A percentile compares a stretch with the other conserved stretches of the same genome.
phyloP scores from a whole-genome alignment of 2,113 vertebrate genomes.

The Marcusenius ussheri region DNA sequence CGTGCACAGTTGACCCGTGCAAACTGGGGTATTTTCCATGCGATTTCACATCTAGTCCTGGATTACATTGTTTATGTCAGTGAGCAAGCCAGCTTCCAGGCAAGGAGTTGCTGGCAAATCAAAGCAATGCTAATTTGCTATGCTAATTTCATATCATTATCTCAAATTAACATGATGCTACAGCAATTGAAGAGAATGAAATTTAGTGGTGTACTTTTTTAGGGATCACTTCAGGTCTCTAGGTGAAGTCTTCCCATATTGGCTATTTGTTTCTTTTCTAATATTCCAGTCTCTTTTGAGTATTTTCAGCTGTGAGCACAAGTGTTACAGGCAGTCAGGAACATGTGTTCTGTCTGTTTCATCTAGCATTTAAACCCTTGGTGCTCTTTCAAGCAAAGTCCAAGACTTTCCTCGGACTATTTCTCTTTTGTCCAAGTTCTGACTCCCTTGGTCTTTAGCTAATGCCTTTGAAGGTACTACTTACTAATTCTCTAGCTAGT shows the following conservation, averaged over 20 bases:
- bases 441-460: background rate
- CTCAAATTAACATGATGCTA: background rate
- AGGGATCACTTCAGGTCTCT: background rate
- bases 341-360: background rate
- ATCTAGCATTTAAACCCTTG: background rate
- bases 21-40: background rate
- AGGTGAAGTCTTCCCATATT: background rate
- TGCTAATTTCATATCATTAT: background rate
- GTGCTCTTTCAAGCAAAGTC: background rate
- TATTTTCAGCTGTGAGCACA: background rate
- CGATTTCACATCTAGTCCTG: background rate
- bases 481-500: background rate
- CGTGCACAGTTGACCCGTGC: background rate
- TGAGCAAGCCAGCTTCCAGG: background rate
- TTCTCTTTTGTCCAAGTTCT: background rate
- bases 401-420: background rate
- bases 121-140: background rate
- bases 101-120: background rate
- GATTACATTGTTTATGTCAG: background rate
- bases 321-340: background rate
- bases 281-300: background rate
- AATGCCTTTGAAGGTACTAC: background rate
- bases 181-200: background rate
- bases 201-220: background rate
- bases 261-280: background rate